A percentile compares a stretch with the other conserved stretches of the same genome.
Conservation (phyloP, 2,797 vertebrate genomes). For the Steatocranus sp. region DNA sequence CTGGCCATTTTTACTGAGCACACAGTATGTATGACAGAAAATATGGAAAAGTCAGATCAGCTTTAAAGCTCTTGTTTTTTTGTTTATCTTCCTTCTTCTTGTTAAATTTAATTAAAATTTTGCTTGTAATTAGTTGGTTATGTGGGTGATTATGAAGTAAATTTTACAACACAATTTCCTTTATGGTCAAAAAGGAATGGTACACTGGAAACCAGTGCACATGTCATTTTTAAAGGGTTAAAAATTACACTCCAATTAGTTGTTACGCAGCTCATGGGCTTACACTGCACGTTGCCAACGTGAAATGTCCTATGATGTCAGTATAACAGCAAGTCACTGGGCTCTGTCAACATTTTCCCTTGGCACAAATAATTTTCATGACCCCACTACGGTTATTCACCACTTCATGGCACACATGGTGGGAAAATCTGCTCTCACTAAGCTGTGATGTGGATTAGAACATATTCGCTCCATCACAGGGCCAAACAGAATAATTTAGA, state of each 20-base stretch:
- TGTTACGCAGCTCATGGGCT: background rate
- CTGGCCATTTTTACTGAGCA: background rate
- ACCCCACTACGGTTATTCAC: constrained; percentile 34
- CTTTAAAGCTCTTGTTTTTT: background rate
- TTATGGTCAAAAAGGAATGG: background rate
- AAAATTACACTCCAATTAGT: background rate
- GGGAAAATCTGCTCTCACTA: constrained; percentile 54
- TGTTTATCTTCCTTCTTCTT: background rate
- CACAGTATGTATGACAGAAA: background rate
- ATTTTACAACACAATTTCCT: background rate
- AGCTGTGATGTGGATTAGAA: constrained; percentile 42
- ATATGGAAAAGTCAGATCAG: background rate
- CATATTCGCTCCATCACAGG: constrained; percentile 1
- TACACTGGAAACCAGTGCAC: background rate
- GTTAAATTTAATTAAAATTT: background rate
- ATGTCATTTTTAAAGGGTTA: constrained; percentile 8
- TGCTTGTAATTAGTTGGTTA: background rate
- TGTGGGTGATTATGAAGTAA: background rate
- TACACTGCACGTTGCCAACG: constrained; percentile 22
- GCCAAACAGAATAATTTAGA: constrained; percentile 46
- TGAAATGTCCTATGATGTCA: constrained; percentile 63
- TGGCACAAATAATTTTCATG: constrained; percentile 48
- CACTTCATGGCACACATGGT: constrained; percentile 42
- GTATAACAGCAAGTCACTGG: constrained; percentile 33
- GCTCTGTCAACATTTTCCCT: constrained; percentile 57